Evolutionary conservation across 2,113 vertebrate genomes (phyloP), one percentile per base, ranked within the genome.

Genomic region (Cyprinodon variegatus): DNA sequence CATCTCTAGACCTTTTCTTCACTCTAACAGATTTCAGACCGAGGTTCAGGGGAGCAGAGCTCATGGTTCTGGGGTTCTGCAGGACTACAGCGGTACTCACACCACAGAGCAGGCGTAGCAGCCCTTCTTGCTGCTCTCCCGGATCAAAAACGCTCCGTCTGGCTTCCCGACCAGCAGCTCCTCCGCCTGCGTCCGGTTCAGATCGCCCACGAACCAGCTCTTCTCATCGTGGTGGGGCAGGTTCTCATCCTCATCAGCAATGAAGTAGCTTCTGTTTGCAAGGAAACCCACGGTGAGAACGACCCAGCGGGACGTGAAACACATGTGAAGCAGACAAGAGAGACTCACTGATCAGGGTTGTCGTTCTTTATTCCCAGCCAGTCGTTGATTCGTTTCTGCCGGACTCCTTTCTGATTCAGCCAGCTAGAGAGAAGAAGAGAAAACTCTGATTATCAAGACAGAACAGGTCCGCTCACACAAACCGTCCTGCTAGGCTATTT

Each of bases 91-190:
- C 13, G 92, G 77, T 68, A 97, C 98, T 97, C 93, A 99, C 98
- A 97, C 96, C 40, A 99, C 97, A 75, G 98, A 99, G 94, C 97
- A 99, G 92, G 98, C 98, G 41, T 98, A 99, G 89, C 97, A 99
- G 89, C 97, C 97, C 86, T 98, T 97, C 88, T 97, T 98, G 96
- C 98, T 99, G 80, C 98, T 99, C 89, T 99, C 96, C 0, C 98
- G 95, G 93, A 99, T 97, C 81, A 99, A 95, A 83, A 99, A 99
- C 1, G 96, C 94, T 75, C 98, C 97, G 38, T 98, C 96, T 0
- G 96, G 95, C 84, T 97, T 98, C 72, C 97, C 97, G 65, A 92
- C 89, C 37, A 99, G 96, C 86, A 99, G 94, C 61, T 98, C 96
- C 87, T 99, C 97, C 1, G 98, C 94, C 92, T 98, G 95, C 53